A percentile compares a stretch with the other conserved stretches of the same genome.
phyloP scores from a whole-genome alignment of 1,140 invertebrate genomes.

The Lethocerus indicus region DNA sequence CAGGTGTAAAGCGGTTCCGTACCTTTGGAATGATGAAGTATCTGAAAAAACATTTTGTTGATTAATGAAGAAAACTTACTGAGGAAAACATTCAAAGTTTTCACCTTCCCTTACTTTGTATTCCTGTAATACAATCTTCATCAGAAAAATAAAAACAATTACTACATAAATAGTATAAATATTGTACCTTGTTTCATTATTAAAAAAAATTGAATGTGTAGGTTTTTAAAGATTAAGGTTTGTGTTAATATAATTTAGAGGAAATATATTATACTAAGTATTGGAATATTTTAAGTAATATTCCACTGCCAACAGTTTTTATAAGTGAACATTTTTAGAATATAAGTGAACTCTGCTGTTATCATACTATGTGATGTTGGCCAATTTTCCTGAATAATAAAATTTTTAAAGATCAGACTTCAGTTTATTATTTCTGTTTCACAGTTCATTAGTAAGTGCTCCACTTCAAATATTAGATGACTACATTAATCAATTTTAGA shows the following conservation, averaged over 20 bases:
- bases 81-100: not conserved
- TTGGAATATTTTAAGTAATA: not conserved
- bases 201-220: not conserved
- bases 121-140: not conserved
- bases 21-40: slow-evolving; percentile 94
- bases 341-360: no score
- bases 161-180: slow-evolving; percentile 6
- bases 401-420: no score
- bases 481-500: no score
- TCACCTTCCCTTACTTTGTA: not conserved
- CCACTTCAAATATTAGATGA: no score
- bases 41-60: slow-evolving; percentile 72
- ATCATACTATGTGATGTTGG: no score
- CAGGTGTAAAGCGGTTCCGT: slow-evolving; percentile 67
- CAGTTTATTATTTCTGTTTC: no score
- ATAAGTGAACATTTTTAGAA: not conserved
- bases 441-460: no score
- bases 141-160: not conserved
- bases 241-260: not conserved
- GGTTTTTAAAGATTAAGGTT: not conserved
- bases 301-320: not conserved
- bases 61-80: slow-evolving; percentile 12
- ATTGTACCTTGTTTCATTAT: slow-evolving; percentile 7
- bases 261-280: not conserved
- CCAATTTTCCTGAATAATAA: no score